Conservation (phyloP, 2,113 vertebrate species). For the Amphiprion ocellaris region DNA sequence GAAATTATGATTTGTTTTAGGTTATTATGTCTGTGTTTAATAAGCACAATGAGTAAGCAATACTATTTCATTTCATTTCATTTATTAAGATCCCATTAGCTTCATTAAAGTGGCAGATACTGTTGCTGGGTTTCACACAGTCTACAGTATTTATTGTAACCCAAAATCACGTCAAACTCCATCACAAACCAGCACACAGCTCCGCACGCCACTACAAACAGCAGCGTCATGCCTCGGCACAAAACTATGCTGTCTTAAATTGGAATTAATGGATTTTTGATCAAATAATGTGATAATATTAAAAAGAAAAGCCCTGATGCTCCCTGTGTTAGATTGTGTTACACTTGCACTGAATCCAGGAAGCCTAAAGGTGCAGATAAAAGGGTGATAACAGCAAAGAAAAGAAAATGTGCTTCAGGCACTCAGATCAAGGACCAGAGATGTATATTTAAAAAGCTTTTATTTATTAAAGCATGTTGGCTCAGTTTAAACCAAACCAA, state of each 20-base stretch:
- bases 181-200: neutral
- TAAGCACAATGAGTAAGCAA: neutral
- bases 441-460: no score
- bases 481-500: no score
- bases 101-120: neutral
- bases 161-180: neutral
- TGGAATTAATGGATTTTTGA: neutral
- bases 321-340: no score
- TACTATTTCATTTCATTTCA: neutral
- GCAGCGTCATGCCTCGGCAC: neutral
- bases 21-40: neutral
- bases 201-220: neutral
- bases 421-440: no score
- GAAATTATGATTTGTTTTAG: conserved; percentile 2
- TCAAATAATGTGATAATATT: no score
- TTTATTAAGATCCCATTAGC: neutral
- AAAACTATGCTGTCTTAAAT: neutral
- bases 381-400: no score
- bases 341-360: no score
- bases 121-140: neutral
- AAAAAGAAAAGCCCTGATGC: no score
- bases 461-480: no score
- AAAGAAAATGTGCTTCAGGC: no score
- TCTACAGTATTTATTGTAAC: conserved; percentile 5
- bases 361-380: no score